These are phyloP conservation scores for Hypercompe scribonia DNA, from an alignment of 2,888 invertebrate species.

Conservation along the genomic window DNA sequence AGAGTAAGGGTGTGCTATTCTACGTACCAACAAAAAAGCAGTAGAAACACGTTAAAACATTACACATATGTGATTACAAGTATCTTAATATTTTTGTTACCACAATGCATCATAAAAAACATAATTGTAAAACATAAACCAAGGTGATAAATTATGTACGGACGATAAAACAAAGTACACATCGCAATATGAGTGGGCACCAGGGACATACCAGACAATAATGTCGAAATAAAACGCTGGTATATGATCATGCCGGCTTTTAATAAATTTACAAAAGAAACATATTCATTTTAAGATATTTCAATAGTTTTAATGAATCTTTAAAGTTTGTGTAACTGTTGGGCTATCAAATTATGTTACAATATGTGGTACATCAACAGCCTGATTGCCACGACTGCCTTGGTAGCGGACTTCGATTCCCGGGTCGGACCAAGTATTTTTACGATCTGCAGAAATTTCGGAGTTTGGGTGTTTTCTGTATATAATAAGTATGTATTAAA, in stretches of 20 bases:
- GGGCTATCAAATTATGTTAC: neutral
- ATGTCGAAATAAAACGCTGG: constrained; percentile 28
- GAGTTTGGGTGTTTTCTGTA: too few relatives aligned
- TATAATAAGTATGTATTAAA: too few relatives aligned
- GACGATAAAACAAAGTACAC: constrained; percentile 64
- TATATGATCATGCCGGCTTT: constrained; percentile 51
- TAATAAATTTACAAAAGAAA: constrained; percentile 3
- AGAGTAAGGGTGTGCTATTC: neutral
- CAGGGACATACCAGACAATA: constrained; percentile 64
- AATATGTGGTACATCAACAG: neutral
- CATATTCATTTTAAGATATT: neutral
- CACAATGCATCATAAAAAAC: constrained; percentile 48
- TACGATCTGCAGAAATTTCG: too few relatives aligned
- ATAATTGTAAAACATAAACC: constrained; percentile 59
- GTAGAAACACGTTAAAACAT: too few relatives aligned
- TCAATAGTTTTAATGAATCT: neutral
- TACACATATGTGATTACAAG: too few relatives aligned
- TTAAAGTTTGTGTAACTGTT: neutral
- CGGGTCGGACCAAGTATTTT: too few relatives aligned
- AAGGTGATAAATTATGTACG: constrained; percentile 68
- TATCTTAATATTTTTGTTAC: neutral
- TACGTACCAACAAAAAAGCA: neutral
- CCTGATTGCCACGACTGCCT: too few relatives aligned
- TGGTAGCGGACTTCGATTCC: too few relatives aligned
- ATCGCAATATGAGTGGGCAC: constrained; percentile 63